Conservation (phyloP, 2,113 vertebrate species). For the Dipodomys ordii region DNA sequence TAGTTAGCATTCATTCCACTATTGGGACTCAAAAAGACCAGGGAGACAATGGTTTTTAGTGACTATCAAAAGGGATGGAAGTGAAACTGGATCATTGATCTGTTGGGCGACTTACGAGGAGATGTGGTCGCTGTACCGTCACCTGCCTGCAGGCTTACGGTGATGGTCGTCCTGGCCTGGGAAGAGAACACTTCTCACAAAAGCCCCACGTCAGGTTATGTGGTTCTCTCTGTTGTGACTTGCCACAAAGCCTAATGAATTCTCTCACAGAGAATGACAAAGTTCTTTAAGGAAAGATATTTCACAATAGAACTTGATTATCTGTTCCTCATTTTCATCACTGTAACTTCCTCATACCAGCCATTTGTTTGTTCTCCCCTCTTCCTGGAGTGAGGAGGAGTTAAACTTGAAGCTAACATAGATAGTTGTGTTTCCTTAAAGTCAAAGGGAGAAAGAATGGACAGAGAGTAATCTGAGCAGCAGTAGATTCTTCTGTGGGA, state of each 20-base stretch:
- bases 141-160: neutral
- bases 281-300: neutral
- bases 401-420: neutral
- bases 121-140: neutral
- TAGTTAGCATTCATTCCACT: neutral
- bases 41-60: neutral
- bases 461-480: fast-evolving
- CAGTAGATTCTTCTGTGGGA: fast-evolving
- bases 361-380: neutral
- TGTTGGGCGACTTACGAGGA: neutral
- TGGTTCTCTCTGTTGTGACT: neutral
- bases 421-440: neutral
- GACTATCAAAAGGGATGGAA: neutral
- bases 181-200: no score
- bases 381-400: neutral
- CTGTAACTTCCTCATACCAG: neutral
- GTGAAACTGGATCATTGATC: neutral
- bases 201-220: neutral
- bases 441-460: neutral
- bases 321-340: neutral
- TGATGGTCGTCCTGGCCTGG: neutral
- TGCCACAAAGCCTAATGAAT: neutral
- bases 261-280: neutral
- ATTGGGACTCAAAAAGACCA: neutral
- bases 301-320: neutral